Evolutionary conservation across 2,113 vertebrate species (phyloP).

Genomic region (Tragulus kanchil): DNA sequence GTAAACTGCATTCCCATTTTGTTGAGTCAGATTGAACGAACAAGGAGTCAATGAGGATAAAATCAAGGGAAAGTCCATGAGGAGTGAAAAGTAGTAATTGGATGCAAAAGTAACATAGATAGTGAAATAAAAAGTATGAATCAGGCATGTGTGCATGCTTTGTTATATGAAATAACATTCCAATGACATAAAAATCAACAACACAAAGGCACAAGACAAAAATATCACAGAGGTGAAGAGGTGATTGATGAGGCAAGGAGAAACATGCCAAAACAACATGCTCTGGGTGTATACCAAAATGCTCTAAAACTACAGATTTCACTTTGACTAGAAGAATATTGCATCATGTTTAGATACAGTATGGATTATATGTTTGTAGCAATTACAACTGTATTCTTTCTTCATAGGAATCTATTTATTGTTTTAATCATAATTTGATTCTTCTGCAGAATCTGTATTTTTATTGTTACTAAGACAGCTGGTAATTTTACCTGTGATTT

Average conservation of each 20-base stretch:
- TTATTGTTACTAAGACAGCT: not conserved
- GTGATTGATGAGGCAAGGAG: not conserved
- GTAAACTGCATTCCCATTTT: not conserved
- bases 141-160: not conserved
- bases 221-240: not conserved
- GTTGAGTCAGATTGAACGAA: not conserved
- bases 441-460: not conserved
- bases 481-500: not conserved
- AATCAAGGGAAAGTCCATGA: not conserved
- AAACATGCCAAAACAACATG: not conserved
- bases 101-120: not conserved
- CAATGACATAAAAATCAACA: not conserved
- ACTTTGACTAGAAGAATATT: not conserved
- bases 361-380: not conserved
- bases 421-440: not conserved
- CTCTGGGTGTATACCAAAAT: not conserved
- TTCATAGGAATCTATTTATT: not conserved
- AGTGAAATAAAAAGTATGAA: not conserved
- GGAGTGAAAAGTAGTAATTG: not conserved
- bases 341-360: not conserved
- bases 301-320: not conserved
- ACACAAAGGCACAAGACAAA: not conserved
- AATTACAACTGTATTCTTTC: not conserved
- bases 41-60: rapidly evolving
- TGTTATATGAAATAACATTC: not conserved